A percentile compares a stretch with the other conserved stretches of the same genome.
These are phyloP conservation scores for Popillia japonica DNA, from an alignment of 1,140 invertebrate species.

Conservation along the genomic window DNA sequence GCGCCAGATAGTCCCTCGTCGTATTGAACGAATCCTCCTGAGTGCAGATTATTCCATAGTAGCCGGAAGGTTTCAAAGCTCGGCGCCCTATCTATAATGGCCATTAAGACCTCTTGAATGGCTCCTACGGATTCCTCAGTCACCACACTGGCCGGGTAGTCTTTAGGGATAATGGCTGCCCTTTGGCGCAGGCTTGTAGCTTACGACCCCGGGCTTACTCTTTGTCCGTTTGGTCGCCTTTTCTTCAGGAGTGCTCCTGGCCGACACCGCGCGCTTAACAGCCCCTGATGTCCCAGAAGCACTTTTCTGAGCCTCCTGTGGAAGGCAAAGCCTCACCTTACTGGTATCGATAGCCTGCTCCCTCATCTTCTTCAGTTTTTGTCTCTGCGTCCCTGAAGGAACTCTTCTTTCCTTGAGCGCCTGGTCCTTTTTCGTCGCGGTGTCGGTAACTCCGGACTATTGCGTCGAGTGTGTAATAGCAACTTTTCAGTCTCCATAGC, in stretches of 20 bases:
- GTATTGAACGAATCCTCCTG: no score
- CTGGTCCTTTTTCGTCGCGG: not conserved
- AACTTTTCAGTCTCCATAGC: slow-evolving; percentile 2
- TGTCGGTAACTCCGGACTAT: not conserved
- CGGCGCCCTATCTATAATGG: slow-evolving; percentile 17
- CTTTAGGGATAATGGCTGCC: not conserved
- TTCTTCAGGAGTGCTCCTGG: no score
- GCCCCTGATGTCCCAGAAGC: not conserved
- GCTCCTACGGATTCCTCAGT: no score
- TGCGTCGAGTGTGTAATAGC: not conserved
- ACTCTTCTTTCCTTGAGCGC: slow-evolving; percentile 4
- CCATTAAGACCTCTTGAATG: slow-evolving; percentile 1
- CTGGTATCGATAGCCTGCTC: not conserved
- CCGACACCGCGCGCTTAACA: no score
- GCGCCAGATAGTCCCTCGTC: no score
- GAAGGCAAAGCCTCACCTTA: slow-evolving; percentile 5
- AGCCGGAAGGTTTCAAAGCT: not conserved
- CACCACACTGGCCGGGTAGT: no score
- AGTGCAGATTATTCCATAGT: slow-evolving; percentile 22
- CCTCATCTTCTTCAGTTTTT: slow-evolving; percentile 22
- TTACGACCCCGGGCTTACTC: not conserved
- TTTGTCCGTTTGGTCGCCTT: no score
- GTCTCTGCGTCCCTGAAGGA: not conserved
- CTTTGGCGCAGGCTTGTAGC: not conserved
- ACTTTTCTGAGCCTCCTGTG: not conserved